Percentiles rank a stretch among this genome's conserved stretches.
Evolutionary conservation across 2,888 invertebrate species (phyloP).

Genomic region (Apodemia duryi): DNA sequence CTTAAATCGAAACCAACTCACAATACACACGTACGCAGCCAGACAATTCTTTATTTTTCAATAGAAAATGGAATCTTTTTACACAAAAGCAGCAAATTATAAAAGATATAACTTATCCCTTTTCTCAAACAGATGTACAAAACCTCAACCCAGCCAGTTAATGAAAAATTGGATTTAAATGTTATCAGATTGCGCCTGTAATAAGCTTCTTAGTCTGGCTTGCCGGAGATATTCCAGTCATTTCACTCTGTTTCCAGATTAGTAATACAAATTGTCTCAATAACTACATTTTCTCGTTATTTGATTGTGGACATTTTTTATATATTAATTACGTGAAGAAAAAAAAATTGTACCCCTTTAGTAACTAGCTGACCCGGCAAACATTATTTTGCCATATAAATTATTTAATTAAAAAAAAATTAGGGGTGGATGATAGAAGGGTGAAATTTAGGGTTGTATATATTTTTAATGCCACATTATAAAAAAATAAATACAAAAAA

Average conservation of each 20-base stretch:
- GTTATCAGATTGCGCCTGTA: not conserved
- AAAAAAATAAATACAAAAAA: no score
- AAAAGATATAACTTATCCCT: not conserved
- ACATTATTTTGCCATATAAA: no score
- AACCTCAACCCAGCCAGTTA: conserved; percentile 3
- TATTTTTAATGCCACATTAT: no score
- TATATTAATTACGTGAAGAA: no score
- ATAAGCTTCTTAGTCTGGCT: conserved; percentile 6
- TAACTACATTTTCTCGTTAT: not conserved
- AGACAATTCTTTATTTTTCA: not conserved
- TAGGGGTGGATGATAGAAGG: no score
- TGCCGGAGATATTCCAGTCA: conserved; percentile 9
- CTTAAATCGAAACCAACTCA: not conserved
- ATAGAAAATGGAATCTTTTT: not conserved
- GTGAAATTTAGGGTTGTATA: no score
- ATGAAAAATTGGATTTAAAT: not conserved
- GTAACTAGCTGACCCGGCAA: no score
- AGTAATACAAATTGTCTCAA: not conserved
- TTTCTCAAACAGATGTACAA: conserved; percentile 1
- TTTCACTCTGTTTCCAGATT: conserved; percentile 3
- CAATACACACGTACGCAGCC: not conserved
- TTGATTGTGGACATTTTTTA: not conserved
- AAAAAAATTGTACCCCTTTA: no score
- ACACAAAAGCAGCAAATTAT: not conserved
- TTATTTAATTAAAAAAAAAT: no score